phyloP scores from a whole-genome alignment of 1,140 invertebrate species.

The Octopus bimaculoides region DNA sequence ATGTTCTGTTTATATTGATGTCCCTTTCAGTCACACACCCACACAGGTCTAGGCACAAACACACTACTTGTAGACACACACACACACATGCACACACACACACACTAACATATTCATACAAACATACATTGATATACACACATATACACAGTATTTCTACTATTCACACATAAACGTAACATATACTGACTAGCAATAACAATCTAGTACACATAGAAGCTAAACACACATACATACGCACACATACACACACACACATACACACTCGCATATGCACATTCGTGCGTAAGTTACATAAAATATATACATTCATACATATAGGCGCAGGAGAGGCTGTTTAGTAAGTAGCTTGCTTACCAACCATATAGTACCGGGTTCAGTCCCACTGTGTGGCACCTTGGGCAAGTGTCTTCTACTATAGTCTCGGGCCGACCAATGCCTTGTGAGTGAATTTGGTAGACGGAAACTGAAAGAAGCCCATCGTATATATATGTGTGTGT shows the following conservation, averaged over 20 bases:
- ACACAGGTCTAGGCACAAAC: not conserved
- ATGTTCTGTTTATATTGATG: too few species aligned
- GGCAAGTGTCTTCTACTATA: too few species aligned
- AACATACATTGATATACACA: not conserved
- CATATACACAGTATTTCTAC: not conserved
- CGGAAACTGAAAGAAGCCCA: too few species aligned
- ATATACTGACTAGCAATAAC: not conserved
- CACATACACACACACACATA: conserved; percentile 18
- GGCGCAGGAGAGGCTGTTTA: too few species aligned
- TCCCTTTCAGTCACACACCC: too few species aligned
- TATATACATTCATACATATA: not conserved
- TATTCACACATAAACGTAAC: not conserved
- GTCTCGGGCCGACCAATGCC: too few species aligned
- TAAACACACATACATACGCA: not conserved
- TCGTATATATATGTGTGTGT: too few species aligned
- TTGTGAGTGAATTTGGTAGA: too few species aligned
- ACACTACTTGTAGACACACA: not conserved
- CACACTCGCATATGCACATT: conserved; percentile 1
- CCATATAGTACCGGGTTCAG: too few species aligned
- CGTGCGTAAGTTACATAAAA: not conserved
- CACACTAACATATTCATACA: not conserved
- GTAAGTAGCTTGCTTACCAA: too few species aligned
- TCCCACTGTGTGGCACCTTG: too few species aligned
- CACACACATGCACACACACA: not conserved
- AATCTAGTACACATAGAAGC: not conserved